Conservation (phyloP, 2,888 invertebrate species). For the Tethea ocularis region DNA sequence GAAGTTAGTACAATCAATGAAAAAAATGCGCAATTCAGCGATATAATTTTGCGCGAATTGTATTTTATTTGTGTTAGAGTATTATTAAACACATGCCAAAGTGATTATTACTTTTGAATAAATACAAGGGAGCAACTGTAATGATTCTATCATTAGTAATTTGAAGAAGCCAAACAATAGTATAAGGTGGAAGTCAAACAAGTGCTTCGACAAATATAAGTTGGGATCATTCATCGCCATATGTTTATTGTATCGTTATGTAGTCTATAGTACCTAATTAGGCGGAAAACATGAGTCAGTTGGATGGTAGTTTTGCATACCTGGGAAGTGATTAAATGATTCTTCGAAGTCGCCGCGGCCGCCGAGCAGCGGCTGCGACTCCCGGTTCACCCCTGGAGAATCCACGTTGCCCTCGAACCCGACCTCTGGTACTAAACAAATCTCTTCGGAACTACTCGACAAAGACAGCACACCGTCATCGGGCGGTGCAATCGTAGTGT, state of each 20-base stretch:
- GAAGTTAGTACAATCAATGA: constrained; percentile 62
- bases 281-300: constrained; percentile 40
- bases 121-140: constrained; percentile 36
- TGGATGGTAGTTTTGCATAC: constrained; percentile 69
- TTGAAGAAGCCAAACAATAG: constrained; percentile 51
- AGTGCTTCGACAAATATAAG: constrained; percentile 36
- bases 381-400: constrained; percentile 92
- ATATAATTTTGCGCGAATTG: constrained; percentile 37
- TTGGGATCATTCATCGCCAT: constrained; percentile 16
- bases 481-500: constrained; percentile 71
- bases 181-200: constrained; percentile 45
- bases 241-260: constrained; percentile 32
- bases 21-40: constrained; percentile 36
- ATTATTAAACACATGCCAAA: constrained; percentile 37
- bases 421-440: constrained; percentile 92
- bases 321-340: constrained; percentile 94
- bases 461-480: constrained; percentile 85
- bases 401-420: constrained; percentile 93
- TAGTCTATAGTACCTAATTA: constrained; percentile 36
- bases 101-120: constrained; percentile 42
- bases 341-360: constrained; percentile 90
- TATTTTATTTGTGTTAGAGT: constrained; percentile 28
- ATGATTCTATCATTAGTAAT: constrained; percentile 18
- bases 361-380: constrained; percentile 97
- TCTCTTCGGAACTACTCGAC: constrained; percentile 86